A percentile compares a stretch with the other conserved stretches of the same genome.
phyloP scores from a whole-genome alignment of 2,113 vertebrate species.

The Nettapus auritus region DNA sequence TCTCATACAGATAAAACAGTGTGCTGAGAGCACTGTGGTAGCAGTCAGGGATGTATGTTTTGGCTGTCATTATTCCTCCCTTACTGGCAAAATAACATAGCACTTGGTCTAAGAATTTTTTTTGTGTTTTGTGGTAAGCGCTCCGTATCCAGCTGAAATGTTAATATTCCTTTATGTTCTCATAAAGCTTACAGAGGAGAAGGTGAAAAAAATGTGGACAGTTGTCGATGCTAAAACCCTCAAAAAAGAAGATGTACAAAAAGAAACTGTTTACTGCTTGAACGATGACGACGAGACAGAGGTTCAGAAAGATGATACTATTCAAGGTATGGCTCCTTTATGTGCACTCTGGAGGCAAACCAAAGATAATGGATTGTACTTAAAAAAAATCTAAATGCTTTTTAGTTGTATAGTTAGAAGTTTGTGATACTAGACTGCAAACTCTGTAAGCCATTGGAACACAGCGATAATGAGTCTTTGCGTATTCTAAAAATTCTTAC shows the following conservation, averaged over 20 bases:
- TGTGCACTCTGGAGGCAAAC: neutral
- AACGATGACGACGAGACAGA: slow-evolving; percentile 96
- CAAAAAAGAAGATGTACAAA: slow-evolving; percentile 85
- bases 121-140: neutral
- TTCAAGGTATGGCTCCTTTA: slow-evolving; percentile 84
- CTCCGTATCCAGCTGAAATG: neutral
- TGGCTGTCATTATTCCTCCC: neutral
- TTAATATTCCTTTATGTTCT: slow-evolving; percentile 38
- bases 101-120: neutral
- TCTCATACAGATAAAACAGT: neutral
- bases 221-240: slow-evolving; percentile 88
- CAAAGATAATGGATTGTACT: neutral
- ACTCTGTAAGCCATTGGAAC: neutral
- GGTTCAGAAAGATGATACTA: slow-evolving; percentile 87
- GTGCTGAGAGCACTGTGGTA: neutral
- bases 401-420: neutral
- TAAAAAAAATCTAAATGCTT: neutral
- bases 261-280: slow-evolving; percentile 91
- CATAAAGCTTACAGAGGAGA: slow-evolving; percentile 87
- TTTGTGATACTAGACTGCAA: neutral
- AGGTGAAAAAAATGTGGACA: slow-evolving; percentile 86
- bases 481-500: neutral
- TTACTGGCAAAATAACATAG: neutral
- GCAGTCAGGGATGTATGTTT: neutral
- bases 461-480: neutral